These are phyloP conservation scores for Platycheirus albimanus DNA, from an alignment of 2,888 invertebrate genomes.

Conservation along the genomic window DNA sequence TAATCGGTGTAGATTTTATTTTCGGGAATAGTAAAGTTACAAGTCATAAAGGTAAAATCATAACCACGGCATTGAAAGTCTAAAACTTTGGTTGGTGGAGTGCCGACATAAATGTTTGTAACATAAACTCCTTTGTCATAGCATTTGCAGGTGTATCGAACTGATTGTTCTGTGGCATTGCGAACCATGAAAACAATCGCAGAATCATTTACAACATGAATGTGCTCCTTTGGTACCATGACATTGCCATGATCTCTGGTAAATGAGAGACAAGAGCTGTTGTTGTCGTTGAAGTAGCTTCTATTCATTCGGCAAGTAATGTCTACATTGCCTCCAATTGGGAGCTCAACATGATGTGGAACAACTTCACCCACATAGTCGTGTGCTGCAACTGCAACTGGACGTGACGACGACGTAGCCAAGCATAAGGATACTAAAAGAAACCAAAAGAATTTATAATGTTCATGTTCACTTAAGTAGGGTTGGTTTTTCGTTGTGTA, in stretches of 20 bases:
- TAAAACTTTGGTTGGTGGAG: slow-evolving; percentile 85
- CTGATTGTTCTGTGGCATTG: slow-evolving; percentile 77
- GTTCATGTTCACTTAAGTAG: too few relatives aligned
- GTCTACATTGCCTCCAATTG: slow-evolving; percentile 78
- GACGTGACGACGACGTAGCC: too few relatives aligned
- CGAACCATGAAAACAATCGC: slow-evolving; percentile 77
- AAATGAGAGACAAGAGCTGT: slow-evolving; percentile 77
- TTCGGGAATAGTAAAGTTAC: slow-evolving; percentile 87
- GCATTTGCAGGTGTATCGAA: slow-evolving; percentile 78
- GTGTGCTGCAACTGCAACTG: background rate
- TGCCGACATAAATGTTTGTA: slow-evolving; percentile 79
- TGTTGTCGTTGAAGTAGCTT: slow-evolving; percentile 75
- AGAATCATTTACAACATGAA: slow-evolving; percentile 76
- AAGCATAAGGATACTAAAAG: background rate
- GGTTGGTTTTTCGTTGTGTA: too few relatives aligned
- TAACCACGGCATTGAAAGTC: slow-evolving; percentile 89
- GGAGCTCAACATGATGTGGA: slow-evolving; percentile 76
- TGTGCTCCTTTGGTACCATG: slow-evolving; percentile 54
- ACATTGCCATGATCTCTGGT: slow-evolving; percentile 64
- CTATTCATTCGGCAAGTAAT: slow-evolving; percentile 79
- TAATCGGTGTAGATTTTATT: slow-evolving; percentile 85
- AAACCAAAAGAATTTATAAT: background rate
- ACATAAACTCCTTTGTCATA: slow-evolving; percentile 76
- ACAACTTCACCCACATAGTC: slow-evolving; percentile 67
- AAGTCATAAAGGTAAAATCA: slow-evolving; percentile 89